Evolutionary conservation across 2,888 invertebrate species (phyloP), one percentile per base, ranked within the genome.

Genomic region (Sisyra nigra): DNA sequence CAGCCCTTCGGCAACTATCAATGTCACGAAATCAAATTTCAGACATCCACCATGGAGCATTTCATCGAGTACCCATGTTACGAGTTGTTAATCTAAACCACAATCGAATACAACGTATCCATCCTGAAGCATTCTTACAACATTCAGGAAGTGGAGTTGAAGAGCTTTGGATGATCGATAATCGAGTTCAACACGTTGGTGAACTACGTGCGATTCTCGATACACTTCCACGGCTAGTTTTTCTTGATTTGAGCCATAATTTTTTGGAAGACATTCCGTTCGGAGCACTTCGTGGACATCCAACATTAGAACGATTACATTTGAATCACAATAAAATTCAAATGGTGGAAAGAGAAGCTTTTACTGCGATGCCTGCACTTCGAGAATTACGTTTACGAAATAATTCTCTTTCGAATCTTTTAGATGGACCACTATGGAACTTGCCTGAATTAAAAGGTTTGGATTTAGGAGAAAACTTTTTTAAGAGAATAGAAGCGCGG

Each of bases 381-480:
- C 68, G 87, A 50, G 87, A 88, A 55, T 65, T 92, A 30, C 74
- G 86, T 51, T 65, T 92, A 46, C 74, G 76, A 49, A 88, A 89
- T 54, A 92, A 92, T 57, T 86, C 86, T 2, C 61, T 92, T 19
- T 72, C 75, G 1, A 80, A 83, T 55, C 66, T 76, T 41, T 64
- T 79, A 37, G 77, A 80, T 48, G 72, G 76, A 40, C 86, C 87
- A 0, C 78, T 82, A 54, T 88, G 87, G 86, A 82, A 87, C 63
- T 64, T 88, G 36, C 87, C 87, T 0, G 78, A 80, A 6, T 63
- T 88, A 3, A 88, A 87, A 66, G 88, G 88, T 1, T 61, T 91
- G 44, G 88, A 89, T 63, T 62, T 89, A 31, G 80, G 86, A 0
- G 68, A 71, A 45, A 89, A 89, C 55, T 76, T 74, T 48, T 79